A percentile compares a stretch with the other conserved stretches of the same genome.
Conservation (phyloP, 2,113 vertebrate species). For the Oncorhynchus kisutch region DNA sequence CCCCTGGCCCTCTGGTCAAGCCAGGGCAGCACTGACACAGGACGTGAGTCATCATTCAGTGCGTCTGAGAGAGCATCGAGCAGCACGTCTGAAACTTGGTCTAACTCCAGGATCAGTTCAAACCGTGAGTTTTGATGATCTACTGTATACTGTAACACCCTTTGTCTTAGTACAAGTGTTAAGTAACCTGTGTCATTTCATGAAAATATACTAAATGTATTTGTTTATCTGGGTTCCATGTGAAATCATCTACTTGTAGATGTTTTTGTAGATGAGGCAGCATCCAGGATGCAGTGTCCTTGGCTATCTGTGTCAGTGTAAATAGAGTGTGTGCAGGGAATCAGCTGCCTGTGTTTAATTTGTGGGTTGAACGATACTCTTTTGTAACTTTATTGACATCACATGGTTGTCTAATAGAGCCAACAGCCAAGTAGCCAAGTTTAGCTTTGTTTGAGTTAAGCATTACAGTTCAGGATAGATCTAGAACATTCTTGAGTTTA, state of each 20-base stretch:
- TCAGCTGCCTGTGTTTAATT: slow-evolving; percentile 55
- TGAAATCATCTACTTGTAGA: no score
- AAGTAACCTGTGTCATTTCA: no score
- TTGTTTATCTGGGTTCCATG: no score
- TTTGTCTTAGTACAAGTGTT: background rate
- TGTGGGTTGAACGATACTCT: slow-evolving; percentile 35
- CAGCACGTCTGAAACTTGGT: slow-evolving; percentile 56
- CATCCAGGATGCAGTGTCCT: slow-evolving; percentile 37
- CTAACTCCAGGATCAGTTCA: slow-evolving; percentile 52
- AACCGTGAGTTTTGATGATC: slow-evolving; percentile 54
- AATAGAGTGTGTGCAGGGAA: slow-evolving; percentile 21
- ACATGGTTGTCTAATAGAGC: background rate
- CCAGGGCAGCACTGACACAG: slow-evolving; percentile 53
- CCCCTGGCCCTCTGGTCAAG: slow-evolving; percentile 30
- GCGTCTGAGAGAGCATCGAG: slow-evolving; percentile 27
- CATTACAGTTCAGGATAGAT: background rate
- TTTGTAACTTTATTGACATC: slow-evolving; percentile 17
- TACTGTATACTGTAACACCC: background rate
- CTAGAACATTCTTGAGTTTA: background rate
- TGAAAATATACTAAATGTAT: no score
- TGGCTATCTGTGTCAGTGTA: slow-evolving; percentile 29
- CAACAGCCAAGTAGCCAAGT: background rate
- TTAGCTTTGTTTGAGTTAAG: background rate
- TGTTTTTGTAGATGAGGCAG: slow-evolving; percentile 1
- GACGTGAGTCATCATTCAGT: slow-evolving; percentile 43